Evolutionary conservation across 2,888 invertebrate species (phyloP), one percentile per base, ranked within the genome.

Genomic region (Leucania comma): DNA sequence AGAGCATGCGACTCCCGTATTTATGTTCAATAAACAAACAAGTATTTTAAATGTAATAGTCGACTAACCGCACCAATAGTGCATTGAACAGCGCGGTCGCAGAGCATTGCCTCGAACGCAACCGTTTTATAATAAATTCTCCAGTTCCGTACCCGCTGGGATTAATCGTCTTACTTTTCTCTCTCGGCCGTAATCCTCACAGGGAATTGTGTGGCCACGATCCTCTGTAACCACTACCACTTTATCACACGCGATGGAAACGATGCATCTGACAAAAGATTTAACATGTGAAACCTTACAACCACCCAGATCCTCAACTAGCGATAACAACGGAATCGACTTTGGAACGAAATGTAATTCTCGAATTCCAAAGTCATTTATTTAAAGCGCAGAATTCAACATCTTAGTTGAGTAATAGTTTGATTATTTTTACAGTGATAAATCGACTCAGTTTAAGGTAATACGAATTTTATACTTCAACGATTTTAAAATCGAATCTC

Each of bases 161-260:
- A 95, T 95, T 95, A 95, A 95, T 95, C 94, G 94, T 93, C 95
- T 94, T 94, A 94, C 94, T 95, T 95, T 94, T 94, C 93, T 94
- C 94, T 93, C 93, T 90, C 90, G 83, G 84, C 90, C 89, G 89
- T 94, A 93, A 95, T 94, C 94, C 94, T 91, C 92, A 87, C 88
- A 90, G 94, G 93, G 94, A 93, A 94, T 94, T 93, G 93, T 94
- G 93, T 91, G 93, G 92, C 92, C 89, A 93, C 90, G 90, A 92
- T 90, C 87, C 84, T 87, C 88, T 90, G 88, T 86, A 88, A 86
- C 91, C 91, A 83, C 90, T 91, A 91, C 93, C 87, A 91, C 85
- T 81, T 82, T 82, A 79, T 85, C 83, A 82, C 85, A 81, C 78
- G 75, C 80, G 76, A 83, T 83, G 73, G 74, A 75, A 71, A 85